Evolutionary conservation across 2,797 vertebrate species (phyloP).

Genomic region (Enteromius radiatus): DNA sequence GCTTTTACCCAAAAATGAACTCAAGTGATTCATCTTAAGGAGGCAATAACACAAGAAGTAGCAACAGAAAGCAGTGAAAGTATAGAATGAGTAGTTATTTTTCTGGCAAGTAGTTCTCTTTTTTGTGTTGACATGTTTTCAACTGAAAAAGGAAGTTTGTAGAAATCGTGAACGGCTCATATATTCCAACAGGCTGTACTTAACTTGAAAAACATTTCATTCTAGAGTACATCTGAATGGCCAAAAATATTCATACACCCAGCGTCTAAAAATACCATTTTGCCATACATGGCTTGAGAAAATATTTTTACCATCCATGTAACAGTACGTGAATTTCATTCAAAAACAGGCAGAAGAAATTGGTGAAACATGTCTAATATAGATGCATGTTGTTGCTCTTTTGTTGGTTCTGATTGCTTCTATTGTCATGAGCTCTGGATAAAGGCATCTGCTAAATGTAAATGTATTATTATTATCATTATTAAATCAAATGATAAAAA

Average conservation of each 20-base stretch:
- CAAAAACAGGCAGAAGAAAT: background rate
- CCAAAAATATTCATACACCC: background rate
- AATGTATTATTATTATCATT: background rate
- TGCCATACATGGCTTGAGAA: background rate
- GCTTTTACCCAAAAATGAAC: background rate
- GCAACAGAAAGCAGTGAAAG: background rate
- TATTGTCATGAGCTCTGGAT: no score
- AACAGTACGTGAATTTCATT: background rate
- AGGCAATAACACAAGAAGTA: background rate
- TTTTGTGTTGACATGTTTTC: background rate
- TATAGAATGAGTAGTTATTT: background rate
- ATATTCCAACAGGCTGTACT: background rate
- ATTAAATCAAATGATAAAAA: background rate
- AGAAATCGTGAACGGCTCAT: background rate
- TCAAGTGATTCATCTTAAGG: background rate
- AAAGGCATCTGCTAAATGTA: no score
- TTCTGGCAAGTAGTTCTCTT: conserved; percentile 1
- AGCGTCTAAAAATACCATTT: background rate
- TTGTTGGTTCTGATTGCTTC: no score
- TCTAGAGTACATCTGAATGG: background rate
- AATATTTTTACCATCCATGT: background rate
- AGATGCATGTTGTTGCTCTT: no score
- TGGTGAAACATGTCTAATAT: background rate
- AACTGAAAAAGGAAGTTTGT: conserved; percentile 18
- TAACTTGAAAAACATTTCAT: background rate